These are phyloP conservation scores for Amorpha juglandis DNA, from an alignment of 2,888 invertebrate genomes.

Conservation along the genomic window DNA sequence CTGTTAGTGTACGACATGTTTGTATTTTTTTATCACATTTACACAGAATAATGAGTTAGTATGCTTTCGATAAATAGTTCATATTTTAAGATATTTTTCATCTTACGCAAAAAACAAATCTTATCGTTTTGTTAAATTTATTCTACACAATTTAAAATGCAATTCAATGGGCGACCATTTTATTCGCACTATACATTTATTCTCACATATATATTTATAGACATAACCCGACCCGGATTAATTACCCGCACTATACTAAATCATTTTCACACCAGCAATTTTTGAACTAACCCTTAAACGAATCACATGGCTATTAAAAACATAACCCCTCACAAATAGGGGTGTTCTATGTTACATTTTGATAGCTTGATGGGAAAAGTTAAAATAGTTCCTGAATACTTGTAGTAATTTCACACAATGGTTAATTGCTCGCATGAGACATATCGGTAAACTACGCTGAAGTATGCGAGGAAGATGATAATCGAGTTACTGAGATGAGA, in stretches of 20 bases:
- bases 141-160: neutral
- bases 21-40: no score
- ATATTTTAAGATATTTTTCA: no score
- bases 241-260: slow-evolving; percentile 35
- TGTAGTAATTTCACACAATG: slow-evolving; percentile 1
- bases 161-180: neutral
- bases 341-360: slow-evolving; percentile 73
- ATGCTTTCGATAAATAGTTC: no score
- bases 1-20: no score
- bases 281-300: slow-evolving; percentile 54
- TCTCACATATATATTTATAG: slow-evolving; percentile 8
- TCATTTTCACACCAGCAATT: slow-evolving; percentile 39
- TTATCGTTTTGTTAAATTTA: neutral
- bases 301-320: slow-evolving; percentile 54
- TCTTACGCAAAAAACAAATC: no score
- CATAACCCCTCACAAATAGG: slow-evolving; percentile 64
- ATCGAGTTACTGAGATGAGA: slow-evolving; percentile 11
- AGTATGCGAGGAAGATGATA: neutral
- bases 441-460: neutral
- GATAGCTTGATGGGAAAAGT: slow-evolving; percentile 72
- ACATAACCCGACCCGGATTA: slow-evolving; percentile 3
- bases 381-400: slow-evolving; percentile 39
- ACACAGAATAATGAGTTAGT: no score
- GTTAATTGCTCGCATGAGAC: slow-evolving; percentile 7
- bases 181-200: slow-evolving; percentile 8